These are phyloP conservation scores for Fukomys damarensis DNA, from an alignment of 2,113 vertebrate species.

Conservation along the genomic window DNA sequence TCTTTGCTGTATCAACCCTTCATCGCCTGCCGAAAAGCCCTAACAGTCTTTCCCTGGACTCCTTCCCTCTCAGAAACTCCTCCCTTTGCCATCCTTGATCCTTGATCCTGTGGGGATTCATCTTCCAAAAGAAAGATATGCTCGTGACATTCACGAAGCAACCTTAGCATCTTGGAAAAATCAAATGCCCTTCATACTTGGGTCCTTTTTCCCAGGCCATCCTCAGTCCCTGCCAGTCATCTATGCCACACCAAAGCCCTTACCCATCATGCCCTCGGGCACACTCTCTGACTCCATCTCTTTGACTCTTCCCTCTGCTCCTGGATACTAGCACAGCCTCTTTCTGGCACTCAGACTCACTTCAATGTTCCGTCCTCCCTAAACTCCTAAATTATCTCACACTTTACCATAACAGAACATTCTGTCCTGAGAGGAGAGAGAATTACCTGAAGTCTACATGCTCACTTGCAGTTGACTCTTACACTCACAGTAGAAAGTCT, in stretches of 20 bases:
- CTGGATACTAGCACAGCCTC: not conserved
- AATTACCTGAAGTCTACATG: not conserved
- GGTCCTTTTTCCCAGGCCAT: not conserved
- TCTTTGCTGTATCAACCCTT: not conserved
- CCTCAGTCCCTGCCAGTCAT: not conserved
- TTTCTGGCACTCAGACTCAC: not conserved
- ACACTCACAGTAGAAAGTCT: not conserved
- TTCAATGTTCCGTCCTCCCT: not conserved
- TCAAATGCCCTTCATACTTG: not conserved
- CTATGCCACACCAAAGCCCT: too few relatives aligned
- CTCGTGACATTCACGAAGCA: not conserved
- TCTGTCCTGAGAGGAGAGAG: not conserved
- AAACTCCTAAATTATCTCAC: not conserved
- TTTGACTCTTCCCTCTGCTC: not conserved
- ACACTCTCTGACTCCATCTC: not conserved
- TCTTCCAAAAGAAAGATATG: not conserved
- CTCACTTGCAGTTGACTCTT: not conserved
- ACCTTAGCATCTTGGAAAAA: not conserved
- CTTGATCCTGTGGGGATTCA: not conserved
- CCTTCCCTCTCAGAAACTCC: not conserved
- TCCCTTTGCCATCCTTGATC: not conserved
- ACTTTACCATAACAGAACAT: accelerated
- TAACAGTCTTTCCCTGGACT: not conserved
- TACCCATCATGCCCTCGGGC: too few relatives aligned
- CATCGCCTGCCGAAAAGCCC: too few relatives aligned